phyloP scores from a whole-genome alignment of 1,140 invertebrate genomes.

The Choristoneura fumiferana region DNA sequence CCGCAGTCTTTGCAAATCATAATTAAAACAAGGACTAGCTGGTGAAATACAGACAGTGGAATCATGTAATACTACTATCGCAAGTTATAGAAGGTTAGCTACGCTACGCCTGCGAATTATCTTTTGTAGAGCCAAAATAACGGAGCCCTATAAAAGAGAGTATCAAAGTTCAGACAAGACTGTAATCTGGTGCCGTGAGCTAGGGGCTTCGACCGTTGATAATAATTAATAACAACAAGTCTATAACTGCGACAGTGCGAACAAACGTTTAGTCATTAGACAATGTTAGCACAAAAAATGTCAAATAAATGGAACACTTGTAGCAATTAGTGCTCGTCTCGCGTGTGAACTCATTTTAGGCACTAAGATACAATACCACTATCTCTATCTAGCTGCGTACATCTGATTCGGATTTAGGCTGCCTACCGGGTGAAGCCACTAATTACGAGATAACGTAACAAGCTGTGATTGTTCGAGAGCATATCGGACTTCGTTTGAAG shows the following conservation, averaged over 20 bases:
- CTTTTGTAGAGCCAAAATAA: background rate
- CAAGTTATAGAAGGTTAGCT: no score
- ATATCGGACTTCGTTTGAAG: constrained; percentile 4
- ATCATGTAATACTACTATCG: no score
- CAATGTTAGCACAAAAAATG: constrained; percentile 26
- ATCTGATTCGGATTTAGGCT: constrained; percentile 12
- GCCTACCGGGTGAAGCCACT: background rate
- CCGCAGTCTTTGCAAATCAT: no score
- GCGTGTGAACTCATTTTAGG: no score
- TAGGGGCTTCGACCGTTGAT: constrained; percentile 64
- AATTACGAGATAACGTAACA: constrained; percentile 1
- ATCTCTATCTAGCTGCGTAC: background rate
- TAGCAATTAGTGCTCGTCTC: constrained; percentile 7
- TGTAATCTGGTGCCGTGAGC: constrained; percentile 58
- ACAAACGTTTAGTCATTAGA: constrained; percentile 22
- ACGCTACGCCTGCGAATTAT: no score
- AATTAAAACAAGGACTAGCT: no score
- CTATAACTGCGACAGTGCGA: constrained; percentile 2
- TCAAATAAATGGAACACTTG: constrained; percentile 19
- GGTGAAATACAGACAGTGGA: no score
- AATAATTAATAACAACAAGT: background rate
- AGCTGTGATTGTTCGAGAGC: background rate
- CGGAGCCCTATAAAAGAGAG: constrained; percentile 36
- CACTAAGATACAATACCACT: background rate
- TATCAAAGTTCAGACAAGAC: constrained; percentile 66